Conservation (phyloP, 2,797 vertebrate genomes). For the Periparus ater region DNA sequence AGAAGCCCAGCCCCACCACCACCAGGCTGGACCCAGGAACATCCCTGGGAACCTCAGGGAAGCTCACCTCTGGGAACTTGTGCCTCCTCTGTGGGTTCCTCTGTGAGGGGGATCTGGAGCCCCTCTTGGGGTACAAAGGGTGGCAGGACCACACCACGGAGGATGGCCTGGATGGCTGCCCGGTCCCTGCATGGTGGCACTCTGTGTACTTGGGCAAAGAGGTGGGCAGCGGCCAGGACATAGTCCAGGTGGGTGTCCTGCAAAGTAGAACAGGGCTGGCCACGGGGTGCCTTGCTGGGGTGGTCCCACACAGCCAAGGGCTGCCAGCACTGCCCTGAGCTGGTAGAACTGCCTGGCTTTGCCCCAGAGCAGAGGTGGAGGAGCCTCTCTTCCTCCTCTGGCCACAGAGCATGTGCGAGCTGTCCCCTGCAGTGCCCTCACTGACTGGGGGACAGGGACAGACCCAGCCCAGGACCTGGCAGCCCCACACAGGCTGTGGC, state of each 20-base stretch:
- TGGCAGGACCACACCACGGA: conserved; percentile 58
- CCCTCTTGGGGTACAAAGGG: conserved; percentile 68
- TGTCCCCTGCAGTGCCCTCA: not conserved
- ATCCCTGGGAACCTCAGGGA: conserved; percentile 12
- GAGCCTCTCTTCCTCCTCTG: not conserved
- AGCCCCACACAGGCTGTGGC: not conserved
- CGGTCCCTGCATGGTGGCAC: conserved; percentile 70
- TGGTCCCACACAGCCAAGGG: not conserved
- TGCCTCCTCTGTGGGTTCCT: conserved; percentile 64
- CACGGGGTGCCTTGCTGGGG: not conserved
- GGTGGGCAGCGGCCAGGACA: conserved; percentile 81
- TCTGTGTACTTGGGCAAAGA: conserved; percentile 80
- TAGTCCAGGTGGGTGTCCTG: conserved; percentile 82
- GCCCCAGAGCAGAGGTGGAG: not conserved
- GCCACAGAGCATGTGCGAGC: fast-evolving
- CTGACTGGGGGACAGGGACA: not conserved
- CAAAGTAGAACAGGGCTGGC: fast-evolving
- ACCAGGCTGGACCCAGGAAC: not conserved
- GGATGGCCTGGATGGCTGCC: not conserved
- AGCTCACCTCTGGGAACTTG: conserved; percentile 69
- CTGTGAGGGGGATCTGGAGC: conserved; percentile 69
- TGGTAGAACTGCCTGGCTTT: not conserved
- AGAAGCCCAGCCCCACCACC: not conserved
- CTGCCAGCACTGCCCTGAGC: not conserved
- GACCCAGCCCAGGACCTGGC: not conserved